Evolutionary conservation across 1,140 invertebrate genomes (phyloP).

Genomic region (Paraescarpia echinospica): DNA sequence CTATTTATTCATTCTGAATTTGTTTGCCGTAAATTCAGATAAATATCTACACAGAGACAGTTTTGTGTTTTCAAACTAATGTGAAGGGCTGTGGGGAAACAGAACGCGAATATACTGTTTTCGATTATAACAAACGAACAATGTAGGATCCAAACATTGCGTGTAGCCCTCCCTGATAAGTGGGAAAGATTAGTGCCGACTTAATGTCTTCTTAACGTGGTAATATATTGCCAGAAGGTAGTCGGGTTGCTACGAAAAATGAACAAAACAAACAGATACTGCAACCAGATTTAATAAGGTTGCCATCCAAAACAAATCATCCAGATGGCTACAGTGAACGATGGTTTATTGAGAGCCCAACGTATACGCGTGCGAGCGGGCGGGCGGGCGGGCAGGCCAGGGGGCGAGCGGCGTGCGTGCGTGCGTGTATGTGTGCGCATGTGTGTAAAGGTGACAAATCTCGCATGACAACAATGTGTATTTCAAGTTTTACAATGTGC

Average conservation of each 20-base stretch:
- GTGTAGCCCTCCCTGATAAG: background rate
- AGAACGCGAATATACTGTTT: background rate
- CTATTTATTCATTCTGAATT: background rate
- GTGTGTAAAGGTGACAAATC: background rate
- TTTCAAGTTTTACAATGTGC: too few species aligned
- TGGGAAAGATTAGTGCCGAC: background rate
- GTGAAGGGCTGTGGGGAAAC: too few species aligned
- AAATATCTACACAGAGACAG: background rate
- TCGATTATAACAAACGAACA: background rate
- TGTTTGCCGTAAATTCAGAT: background rate
- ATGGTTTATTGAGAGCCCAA: too few species aligned
- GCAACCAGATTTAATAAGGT: too few species aligned
- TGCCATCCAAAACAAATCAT: too few species aligned
- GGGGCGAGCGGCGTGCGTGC: too few species aligned
- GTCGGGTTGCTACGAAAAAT: too few species aligned
- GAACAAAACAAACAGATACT: too few species aligned
- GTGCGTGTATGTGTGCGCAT: too few species aligned
- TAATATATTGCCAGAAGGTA: background rate
- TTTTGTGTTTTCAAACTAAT: background rate
- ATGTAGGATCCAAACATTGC: background rate
- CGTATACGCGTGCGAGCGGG: background rate
- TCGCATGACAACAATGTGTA: too few species aligned
- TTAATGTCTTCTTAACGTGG: background rate
- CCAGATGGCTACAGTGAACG: too few species aligned
- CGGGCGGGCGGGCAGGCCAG: too few species aligned